These are phyloP conservation scores for Psilanteris sp. DNA, from an alignment of 1,140 invertebrate genomes.

Conservation along the genomic window DNA sequence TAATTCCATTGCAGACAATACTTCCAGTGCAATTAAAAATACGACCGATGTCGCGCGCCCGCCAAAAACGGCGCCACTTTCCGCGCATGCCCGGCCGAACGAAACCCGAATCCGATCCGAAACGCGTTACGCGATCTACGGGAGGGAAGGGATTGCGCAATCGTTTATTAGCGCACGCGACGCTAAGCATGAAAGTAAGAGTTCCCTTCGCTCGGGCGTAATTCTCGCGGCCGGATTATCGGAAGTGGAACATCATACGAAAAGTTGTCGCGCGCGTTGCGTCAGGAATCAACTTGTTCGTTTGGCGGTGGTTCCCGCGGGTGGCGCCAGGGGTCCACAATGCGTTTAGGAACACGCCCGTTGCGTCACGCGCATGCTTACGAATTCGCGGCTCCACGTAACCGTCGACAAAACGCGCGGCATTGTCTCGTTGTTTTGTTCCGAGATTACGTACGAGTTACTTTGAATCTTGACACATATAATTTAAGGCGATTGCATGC, in stretches of 20 bases:
- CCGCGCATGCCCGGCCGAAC: too few species aligned
- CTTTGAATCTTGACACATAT: slow-evolving; percentile 23
- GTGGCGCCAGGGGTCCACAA: too few species aligned
- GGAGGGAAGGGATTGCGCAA: slow-evolving; percentile 59
- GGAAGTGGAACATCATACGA: slow-evolving; percentile 35
- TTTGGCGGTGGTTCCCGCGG: too few species aligned
- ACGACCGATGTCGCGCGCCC: too few species aligned
- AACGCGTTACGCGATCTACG: slow-evolving; percentile 48
- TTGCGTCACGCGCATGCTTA: too few species aligned
- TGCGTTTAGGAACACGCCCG: slow-evolving; percentile 10
- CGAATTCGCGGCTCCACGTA: too few species aligned
- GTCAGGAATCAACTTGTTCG: slow-evolving; percentile 24
- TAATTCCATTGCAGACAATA: too few species aligned
- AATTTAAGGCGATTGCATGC: slow-evolving; percentile 3
- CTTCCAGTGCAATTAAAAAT: too few species aligned
- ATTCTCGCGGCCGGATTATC: slow-evolving; percentile 37
- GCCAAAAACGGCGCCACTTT: too few species aligned
- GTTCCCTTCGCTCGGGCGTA: slow-evolving; percentile 42
- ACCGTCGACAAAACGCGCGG: too few species aligned
- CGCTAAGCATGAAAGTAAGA: slow-evolving; percentile 64
- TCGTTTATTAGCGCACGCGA: slow-evolving; percentile 64
- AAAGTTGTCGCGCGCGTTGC: slow-evolving; percentile 18
- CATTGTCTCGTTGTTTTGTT: neutral
- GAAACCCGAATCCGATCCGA: too few species aligned
- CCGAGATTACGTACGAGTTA: slow-evolving; percentile 11